phyloP scores from a whole-genome alignment of 2,888 invertebrate species.

The Choreutis nemorana region DNA sequence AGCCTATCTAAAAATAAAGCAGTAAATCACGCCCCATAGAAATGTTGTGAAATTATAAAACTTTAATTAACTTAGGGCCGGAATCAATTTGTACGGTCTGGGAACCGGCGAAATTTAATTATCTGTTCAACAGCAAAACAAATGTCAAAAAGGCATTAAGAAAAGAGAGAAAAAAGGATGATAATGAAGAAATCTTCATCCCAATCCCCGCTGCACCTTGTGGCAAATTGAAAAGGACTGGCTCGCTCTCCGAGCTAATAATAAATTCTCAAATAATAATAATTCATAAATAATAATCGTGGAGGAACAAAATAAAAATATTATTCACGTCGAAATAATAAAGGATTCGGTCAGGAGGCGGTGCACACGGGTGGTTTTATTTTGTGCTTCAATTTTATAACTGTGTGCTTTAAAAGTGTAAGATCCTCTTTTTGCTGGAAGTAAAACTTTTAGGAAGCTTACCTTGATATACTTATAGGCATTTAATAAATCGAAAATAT shows the following conservation, averaged over 20 bases:
- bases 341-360: slow-evolving; percentile 45
- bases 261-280: slow-evolving; percentile 65
- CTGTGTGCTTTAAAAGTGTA: too few species aligned
- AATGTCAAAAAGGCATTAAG: slow-evolving; percentile 45
- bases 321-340: slow-evolving; percentile 62
- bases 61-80: too few species aligned
- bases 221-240: slow-evolving; percentile 64
- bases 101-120: slow-evolving; percentile 49
- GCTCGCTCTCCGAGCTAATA: slow-evolving; percentile 56
- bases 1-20: too few species aligned
- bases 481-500: too few species aligned
- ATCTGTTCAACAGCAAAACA: slow-evolving; percentile 33
- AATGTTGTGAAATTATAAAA: too few species aligned
- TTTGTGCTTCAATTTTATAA: too few species aligned
- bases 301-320: slow-evolving; percentile 59
- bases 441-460: too few species aligned
- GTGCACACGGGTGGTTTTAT: slow-evolving; percentile 37
- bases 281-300: slow-evolving; percentile 67
- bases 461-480: too few species aligned
- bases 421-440: too few species aligned
- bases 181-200: slow-evolving; percentile 16
- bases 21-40: too few species aligned
- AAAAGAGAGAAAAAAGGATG: slow-evolving; percentile 29
- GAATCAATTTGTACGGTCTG: slow-evolving; percentile 49
- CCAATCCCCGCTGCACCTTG: slow-evolving; percentile 46